phyloP scores from a whole-genome alignment of 2,113 vertebrate species.

The Pleuronectes platessa region DNA sequence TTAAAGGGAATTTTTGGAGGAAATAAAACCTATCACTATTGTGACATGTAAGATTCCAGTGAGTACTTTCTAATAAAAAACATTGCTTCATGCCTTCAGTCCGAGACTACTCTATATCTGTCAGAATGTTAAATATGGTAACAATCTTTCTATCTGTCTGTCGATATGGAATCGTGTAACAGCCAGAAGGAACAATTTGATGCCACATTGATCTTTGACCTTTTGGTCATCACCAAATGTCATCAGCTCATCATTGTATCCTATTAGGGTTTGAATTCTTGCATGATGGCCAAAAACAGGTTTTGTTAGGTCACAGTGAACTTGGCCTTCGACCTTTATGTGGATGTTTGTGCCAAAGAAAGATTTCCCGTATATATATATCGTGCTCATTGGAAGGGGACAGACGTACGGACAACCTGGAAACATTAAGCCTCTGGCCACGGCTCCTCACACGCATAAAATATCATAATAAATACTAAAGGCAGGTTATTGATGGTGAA shows the following conservation, averaged over 20 bases:
- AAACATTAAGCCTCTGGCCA: background rate
- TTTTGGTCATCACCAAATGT: background rate
- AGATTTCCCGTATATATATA: background rate
- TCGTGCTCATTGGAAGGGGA: background rate
- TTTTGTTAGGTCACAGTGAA: background rate
- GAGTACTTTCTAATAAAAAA: background rate
- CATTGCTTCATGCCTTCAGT: background rate
- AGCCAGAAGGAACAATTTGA: background rate
- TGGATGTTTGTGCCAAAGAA: background rate
- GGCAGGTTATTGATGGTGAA: conserved; percentile 8
- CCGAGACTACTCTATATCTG: background rate
- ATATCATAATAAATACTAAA: conserved; percentile 13
- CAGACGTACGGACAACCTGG: too few species aligned
- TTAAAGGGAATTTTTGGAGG: background rate
- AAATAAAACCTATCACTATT: background rate
- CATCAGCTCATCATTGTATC: conserved; percentile 2
- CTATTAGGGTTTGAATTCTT: background rate
- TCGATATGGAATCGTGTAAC: background rate
- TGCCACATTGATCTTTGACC: background rate
- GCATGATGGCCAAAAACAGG: background rate
- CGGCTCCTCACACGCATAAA: background rate
- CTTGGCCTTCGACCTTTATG: background rate
- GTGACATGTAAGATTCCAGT: background rate
- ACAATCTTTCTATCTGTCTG: background rate
- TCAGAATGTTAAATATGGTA: background rate